These are phyloP conservation scores for Dioctria linearis DNA, from an alignment of 2,888 invertebrate genomes.

Conservation along the genomic window DNA sequence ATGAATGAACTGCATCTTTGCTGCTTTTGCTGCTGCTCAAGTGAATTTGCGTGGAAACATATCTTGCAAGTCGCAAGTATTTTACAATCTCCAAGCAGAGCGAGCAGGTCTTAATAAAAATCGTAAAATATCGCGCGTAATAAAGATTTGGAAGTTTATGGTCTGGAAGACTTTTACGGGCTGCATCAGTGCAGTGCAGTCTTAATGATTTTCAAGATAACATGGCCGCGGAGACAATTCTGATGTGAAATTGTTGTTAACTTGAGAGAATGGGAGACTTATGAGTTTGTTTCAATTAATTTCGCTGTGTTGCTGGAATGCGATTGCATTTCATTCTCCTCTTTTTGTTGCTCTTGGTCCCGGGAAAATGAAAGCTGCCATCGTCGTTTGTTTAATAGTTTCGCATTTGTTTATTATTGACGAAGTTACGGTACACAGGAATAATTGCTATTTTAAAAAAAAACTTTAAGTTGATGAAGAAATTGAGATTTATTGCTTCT, in stretches of 20 bases:
- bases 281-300: slow-evolving; percentile 30
- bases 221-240: slow-evolving; percentile 7
- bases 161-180: slow-evolving; percentile 18
- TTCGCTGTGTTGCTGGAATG: background rate
- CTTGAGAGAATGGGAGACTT: background rate
- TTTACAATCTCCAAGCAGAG: background rate
- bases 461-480: no score
- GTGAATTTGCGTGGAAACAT: slow-evolving; percentile 9
- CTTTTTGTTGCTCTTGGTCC: background rate
- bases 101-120: slow-evolving; percentile 27
- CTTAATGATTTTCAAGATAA: slow-evolving; percentile 22
- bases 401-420: slow-evolving; percentile 14
- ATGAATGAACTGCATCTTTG: slow-evolving; percentile 1
- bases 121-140: slow-evolving; percentile 35
- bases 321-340: no score
- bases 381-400: background rate
- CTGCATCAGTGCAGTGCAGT: slow-evolving; percentile 12
- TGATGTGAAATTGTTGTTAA: background rate
- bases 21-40: background rate
- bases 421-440: no score
- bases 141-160: slow-evolving; percentile 27
- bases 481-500: no score
- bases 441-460: no score
- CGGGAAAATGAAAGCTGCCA: slow-evolving; percentile 5
- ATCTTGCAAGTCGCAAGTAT: background rate